phyloP scores from a whole-genome alignment of 2,113 vertebrate genomes.

The Aythya baeri region DNA sequence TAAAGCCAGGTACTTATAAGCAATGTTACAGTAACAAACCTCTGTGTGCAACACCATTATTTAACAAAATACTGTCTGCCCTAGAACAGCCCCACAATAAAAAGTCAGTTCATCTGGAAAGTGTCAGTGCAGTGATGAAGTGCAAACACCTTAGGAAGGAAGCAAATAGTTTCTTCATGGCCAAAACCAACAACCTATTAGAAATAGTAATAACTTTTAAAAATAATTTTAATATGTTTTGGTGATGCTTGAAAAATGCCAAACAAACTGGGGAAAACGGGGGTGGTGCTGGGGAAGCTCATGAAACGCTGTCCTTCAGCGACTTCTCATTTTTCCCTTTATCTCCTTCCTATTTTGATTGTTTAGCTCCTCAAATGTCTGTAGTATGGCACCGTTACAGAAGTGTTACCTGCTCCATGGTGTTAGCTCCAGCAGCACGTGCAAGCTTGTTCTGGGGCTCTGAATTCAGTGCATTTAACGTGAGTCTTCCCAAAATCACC shows the following conservation, averaged over 20 bases:
- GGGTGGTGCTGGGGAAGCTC: neutral
- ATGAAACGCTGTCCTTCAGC: neutral
- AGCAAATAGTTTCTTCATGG: neutral
- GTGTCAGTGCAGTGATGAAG: neutral
- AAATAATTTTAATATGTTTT: neutral
- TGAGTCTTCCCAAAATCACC: neutral
- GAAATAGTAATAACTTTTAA: neutral
- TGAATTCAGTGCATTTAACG: fast-evolving
- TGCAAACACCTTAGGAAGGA: neutral
- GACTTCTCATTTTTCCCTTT: neutral
- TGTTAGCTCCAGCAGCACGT: neutral
- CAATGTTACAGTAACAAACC: neutral
- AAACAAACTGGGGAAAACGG: neutral
- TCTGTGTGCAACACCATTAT: neutral
- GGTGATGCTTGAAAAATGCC: neutral
- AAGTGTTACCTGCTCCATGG: fast-evolving
- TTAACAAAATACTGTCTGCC: neutral
- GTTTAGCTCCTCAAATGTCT: neutral
- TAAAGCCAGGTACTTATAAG: neutral
- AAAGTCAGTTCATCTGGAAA: neutral
- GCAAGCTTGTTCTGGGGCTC: neutral
- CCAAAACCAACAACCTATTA: neutral
- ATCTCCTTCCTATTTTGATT: neutral
- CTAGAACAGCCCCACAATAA: neutral
- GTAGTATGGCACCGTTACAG: neutral